Evolutionary conservation across 2,888 invertebrate genomes (phyloP), one percentile per base, ranked within the genome.

Genomic region (Sthenelais limicola): DNA sequence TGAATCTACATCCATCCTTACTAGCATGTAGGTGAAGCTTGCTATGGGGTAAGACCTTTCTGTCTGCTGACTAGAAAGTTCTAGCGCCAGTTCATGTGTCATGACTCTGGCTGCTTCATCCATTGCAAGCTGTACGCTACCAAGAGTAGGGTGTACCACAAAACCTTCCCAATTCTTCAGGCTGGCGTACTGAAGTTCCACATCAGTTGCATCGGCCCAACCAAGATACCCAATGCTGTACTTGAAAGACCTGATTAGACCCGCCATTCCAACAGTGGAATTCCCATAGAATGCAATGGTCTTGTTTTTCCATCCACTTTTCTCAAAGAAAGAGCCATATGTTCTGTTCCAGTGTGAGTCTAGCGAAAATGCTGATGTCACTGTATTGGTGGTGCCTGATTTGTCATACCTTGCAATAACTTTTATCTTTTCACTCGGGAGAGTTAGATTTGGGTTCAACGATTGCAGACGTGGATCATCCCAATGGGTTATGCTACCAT

Each of bases 11-110:
- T 43, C 33, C 58, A 74, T 74, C 32, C 79, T 76, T 1, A 85
- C 74, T 33, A 86, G 78, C 58, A 86, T 76, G 75, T 84, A 85
- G 0, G 84, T 83, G 68, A 80, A 86, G 9, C 80, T 78, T 4
- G 83, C 80, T 0, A 87, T 80, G 0, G 87, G 87, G 56, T 85
- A 85, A 1, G 82, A 52, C 0, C 72, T 48, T 1, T 28, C 7
- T 9, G 30, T 21, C 24, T 68, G 32, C 24, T 54, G 21, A 66
- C 75, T 66, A 2, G 68, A 48, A 1, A 78, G 58, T 3, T 30
- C 35, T 12, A 62, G 38, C 3, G 47, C 24, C 30, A 71, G 35
- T 3, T 38, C 38, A 9, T 43, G 56, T 15, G 49, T 9, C 47
- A 52, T 48, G 21, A 5, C 26, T 33, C 32, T 24, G 7, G 48